phyloP scores from a whole-genome alignment of 64 coral and sea anemone genomes.

The Stichodactyla mertensii region DNA sequence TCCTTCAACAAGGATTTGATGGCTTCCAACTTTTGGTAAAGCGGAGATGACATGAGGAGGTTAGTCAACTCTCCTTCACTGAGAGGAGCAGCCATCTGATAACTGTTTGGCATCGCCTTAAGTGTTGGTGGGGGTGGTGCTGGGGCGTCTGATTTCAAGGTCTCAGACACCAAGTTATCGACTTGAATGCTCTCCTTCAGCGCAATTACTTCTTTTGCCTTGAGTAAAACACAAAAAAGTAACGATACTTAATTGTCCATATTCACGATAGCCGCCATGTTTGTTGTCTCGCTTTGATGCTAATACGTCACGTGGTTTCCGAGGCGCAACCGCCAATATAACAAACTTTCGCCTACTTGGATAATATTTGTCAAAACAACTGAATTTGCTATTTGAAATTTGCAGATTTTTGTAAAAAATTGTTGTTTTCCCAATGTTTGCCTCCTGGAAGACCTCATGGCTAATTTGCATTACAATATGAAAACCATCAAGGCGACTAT shows the following conservation, averaged over 20 bases:
- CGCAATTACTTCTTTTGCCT: conserved; percentile 66
- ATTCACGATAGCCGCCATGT: too few relatives aligned
- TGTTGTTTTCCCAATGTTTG: too few relatives aligned
- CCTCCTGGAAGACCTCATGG: too few relatives aligned
- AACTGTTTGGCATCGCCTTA: conserved; percentile 63
- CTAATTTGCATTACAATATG: too few relatives aligned
- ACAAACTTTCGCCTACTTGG: neutral
- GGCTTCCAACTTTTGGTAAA: conserved; percentile 90
- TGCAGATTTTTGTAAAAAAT: too few relatives aligned
- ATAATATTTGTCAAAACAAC: too few relatives aligned
- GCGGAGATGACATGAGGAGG: conserved; percentile 73
- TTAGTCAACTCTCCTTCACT: conserved; percentile 80
- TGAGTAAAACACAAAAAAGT: neutral
- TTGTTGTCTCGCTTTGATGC: neutral
- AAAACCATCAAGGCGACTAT: too few relatives aligned
- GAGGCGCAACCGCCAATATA: neutral
- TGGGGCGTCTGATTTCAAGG: conserved; percentile 60
- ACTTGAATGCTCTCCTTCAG: conserved; percentile 95
- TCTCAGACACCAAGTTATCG: conserved; percentile 69
- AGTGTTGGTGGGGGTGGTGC: conserved; percentile 29
- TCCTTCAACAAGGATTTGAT: conserved; percentile 74
- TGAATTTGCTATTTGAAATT: too few relatives aligned
- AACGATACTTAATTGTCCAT: neutral
- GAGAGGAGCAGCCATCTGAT: conserved; percentile 82
- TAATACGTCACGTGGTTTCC: too few relatives aligned